Percentiles rank a stretch among this genome's conserved stretches.
Conservation (phyloP, 1,140 invertebrate species). For the Himalopsyche phryganea region DNA sequence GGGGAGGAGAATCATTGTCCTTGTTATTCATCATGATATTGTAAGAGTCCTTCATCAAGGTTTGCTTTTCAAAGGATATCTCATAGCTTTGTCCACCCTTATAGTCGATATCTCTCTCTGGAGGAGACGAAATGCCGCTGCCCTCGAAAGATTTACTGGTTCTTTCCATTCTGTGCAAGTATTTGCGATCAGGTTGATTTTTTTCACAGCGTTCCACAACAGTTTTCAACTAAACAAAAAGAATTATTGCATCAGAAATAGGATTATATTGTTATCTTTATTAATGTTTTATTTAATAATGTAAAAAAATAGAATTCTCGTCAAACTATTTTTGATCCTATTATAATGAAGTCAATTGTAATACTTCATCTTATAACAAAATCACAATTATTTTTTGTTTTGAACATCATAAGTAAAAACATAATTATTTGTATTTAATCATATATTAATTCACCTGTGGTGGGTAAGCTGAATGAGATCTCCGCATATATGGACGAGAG, state of each 20-base stretch:
- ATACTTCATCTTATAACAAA: no score
- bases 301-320: no score
- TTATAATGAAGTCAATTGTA: no score
- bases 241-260: no score
- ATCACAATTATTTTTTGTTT: no score
- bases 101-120: conserved; percentile 58
- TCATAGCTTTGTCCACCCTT: conserved; percentile 17
- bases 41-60: conserved; percentile 17
- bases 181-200: conserved; percentile 61
- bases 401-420: no score
- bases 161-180: conserved; percentile 60
- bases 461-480: conserved; percentile 61
- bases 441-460: no score
- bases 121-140: conserved; percentile 73
- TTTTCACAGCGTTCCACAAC: conserved; percentile 74
- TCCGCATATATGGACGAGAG: conserved; percentile 66
- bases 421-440: no score
- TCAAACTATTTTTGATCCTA: no score
- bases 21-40: conserved; percentile 16
- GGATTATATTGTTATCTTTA: no score
- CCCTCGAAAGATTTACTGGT: conserved; percentile 60
- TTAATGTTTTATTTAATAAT: no score
- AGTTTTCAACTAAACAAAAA: conserved; percentile 60
- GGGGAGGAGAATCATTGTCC: conserved; percentile 6
- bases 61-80: conserved; percentile 4